These are phyloP conservation scores for Meloidogyne floridensis DNA, from an alignment of 1,140 invertebrate species.

Conservation along the genomic window DNA sequence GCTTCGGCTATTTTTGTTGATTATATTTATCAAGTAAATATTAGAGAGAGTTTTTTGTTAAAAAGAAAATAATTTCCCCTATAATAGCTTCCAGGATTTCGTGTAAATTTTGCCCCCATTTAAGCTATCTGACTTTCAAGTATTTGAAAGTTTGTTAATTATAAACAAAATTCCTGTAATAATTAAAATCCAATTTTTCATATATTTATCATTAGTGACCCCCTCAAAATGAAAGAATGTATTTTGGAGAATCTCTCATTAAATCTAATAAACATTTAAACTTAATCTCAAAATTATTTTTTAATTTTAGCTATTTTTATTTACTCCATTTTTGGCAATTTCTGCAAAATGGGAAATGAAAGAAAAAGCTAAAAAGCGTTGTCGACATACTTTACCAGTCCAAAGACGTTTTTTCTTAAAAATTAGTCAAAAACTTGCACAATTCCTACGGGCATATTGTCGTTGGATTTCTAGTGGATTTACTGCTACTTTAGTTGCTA, in stretches of 20 bases:
- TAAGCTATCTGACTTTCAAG: no score
- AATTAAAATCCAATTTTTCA: no score
- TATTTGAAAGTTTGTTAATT: no score
- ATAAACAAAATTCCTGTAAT: no score
- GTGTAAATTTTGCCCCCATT: no score
- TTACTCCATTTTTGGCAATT: constrained; percentile 44
- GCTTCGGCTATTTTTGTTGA: constrained; percentile 55
- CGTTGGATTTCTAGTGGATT: constrained; percentile 45
- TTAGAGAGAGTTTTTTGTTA: no score
- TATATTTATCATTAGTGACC: no score
- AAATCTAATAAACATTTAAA: not conserved
- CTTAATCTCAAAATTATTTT: not conserved
- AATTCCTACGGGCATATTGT: constrained; percentile 38
- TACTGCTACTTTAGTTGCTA: constrained; percentile 35
- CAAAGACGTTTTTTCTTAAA: constrained; percentile 20
- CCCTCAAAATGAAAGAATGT: not conserved
- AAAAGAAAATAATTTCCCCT: no score
- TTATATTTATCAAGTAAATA: constrained; percentile 46
- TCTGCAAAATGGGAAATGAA: constrained; percentile 36
- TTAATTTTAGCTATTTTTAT: constrained; percentile 47
- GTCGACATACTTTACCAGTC: not conserved
- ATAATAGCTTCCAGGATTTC: no score
- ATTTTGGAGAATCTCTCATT: not conserved
- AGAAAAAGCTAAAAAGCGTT: constrained; percentile 18
- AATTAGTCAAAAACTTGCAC: not conserved